Conservation (phyloP, 2,113 vertebrate species). For the Mastomys coucha region DNA sequence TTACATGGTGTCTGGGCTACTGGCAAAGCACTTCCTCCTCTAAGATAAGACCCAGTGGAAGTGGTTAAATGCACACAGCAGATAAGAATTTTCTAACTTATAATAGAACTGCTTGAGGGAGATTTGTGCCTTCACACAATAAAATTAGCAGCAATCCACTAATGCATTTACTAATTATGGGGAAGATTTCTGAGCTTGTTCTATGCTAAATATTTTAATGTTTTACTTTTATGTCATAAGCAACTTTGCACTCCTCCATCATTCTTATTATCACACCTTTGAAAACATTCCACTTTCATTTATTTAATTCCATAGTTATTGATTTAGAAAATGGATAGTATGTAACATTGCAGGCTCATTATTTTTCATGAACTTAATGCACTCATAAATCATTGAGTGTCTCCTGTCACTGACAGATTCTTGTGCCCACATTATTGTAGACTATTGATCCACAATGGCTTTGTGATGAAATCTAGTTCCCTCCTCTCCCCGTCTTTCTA, state of each 20-base stretch:
- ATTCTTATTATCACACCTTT: background rate
- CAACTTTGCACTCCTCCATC: background rate
- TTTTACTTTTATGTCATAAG: slow-evolving; percentile 32
- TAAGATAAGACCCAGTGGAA: slow-evolving; percentile 21
- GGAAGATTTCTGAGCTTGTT: slow-evolving; percentile 32
- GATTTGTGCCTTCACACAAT: background rate
- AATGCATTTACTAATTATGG: background rate
- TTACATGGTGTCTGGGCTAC: background rate
- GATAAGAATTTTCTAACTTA: slow-evolving; percentile 42
- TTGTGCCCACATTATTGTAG: slow-evolving; percentile 41
- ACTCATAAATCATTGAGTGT: slow-evolving; percentile 60
- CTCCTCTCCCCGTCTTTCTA: background rate
- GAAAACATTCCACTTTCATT: slow-evolving; percentile 52
- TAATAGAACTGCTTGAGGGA: slow-evolving; percentile 29
- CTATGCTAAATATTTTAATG: background rate
- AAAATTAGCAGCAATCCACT: background rate
- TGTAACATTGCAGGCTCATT: slow-evolving; percentile 40
- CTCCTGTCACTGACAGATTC: slow-evolving; percentile 47
- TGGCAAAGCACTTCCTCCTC: background rate
- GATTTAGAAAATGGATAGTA: slow-evolving; percentile 56
- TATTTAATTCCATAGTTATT: slow-evolving; percentile 66
- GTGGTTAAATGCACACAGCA: background rate
- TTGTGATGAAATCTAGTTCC: slow-evolving; percentile 45
- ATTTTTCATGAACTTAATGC: slow-evolving; percentile 67
- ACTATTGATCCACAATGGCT: slow-evolving; percentile 66